Evolutionary conservation across 2,113 vertebrate species (phyloP).

Genomic region (Chroicocephalus ridibundus): DNA sequence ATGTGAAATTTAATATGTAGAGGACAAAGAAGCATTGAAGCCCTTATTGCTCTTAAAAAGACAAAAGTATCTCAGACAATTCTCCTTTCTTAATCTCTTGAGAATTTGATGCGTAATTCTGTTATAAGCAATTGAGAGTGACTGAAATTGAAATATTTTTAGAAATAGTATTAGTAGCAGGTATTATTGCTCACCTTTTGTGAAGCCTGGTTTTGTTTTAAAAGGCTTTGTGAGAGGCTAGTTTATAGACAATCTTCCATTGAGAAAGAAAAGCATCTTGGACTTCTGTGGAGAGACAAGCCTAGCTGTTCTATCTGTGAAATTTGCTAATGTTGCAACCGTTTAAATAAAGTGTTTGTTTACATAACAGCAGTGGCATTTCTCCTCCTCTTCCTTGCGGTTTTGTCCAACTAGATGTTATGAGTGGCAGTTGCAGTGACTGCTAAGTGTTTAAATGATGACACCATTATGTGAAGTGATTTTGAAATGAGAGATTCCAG

Average conservation of each 20-base stretch:
- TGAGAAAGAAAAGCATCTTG: background rate
- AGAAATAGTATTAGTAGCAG: background rate
- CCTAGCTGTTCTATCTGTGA: constrained; percentile 26
- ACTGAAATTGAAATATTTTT: background rate
- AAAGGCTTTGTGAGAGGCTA: background rate
- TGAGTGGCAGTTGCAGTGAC: constrained; percentile 81
- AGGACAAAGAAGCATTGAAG: constrained; percentile 48
- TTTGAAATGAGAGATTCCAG: constrained; percentile 93
- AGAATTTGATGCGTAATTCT: background rate
- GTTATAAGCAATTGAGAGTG: background rate
- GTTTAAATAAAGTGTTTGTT: constrained; percentile 74
- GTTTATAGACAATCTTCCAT: background rate
- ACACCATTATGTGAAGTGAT: constrained; percentile 95
- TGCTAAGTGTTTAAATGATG: constrained; percentile 97
- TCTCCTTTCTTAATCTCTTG: constrained; percentile 20
- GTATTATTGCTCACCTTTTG: background rate
- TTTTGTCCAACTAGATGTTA: constrained; percentile 74
- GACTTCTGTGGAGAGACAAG: background rate
- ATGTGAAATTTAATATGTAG: constrained; percentile 53
- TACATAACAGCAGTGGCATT: constrained; percentile 62
- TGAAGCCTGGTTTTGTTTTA: background rate
- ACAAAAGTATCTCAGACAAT: constrained; percentile 19
- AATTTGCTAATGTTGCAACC: constrained; percentile 51
- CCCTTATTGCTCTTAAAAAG: constrained; percentile 28
- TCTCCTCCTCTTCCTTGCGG: constrained; percentile 68